Evolutionary conservation across 2,797 vertebrate species (phyloP).

Genomic region (Cercopithecus hamlyni): DNA sequence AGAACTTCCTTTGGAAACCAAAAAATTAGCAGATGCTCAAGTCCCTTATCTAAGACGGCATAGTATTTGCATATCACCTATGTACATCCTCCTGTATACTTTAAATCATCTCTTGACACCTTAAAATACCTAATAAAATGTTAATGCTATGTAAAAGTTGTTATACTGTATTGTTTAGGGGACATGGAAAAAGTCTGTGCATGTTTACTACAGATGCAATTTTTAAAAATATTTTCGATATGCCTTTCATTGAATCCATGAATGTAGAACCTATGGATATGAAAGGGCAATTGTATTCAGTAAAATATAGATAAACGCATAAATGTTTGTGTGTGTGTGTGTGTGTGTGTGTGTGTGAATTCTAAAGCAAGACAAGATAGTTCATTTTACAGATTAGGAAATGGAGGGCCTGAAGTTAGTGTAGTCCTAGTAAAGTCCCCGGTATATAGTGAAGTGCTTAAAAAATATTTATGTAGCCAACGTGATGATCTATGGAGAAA

Average conservation of each 20-base stretch:
- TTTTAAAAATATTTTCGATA: not conserved
- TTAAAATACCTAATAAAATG: not conserved
- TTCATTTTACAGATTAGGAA: slow-evolving; percentile 14
- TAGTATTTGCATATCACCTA: not conserved
- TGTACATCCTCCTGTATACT: not conserved
- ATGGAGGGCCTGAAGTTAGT: not conserved
- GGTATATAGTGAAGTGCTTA: not conserved
- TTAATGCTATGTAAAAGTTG: not conserved
- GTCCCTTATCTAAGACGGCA: not conserved
- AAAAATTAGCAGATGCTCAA: not conserved
- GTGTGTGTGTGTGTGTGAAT: not conserved
- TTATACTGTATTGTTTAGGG: not conserved
- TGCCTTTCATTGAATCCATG: not conserved
- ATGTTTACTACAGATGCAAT: not conserved
- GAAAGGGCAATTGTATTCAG: not conserved
- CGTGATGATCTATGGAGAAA: slow-evolving; percentile 6
- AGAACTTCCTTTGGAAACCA: not conserved
- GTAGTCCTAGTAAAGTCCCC: not conserved
- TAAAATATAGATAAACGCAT: not conserved
- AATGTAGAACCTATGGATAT: not conserved
- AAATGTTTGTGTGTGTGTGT: not conserved
- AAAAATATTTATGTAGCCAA: not conserved
- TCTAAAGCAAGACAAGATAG: not conserved
- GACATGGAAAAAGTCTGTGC: not conserved
- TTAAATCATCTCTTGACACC: not conserved